phyloP scores from a whole-genome alignment of 2,113 vertebrate species.

The Orientallactaga bullata region DNA sequence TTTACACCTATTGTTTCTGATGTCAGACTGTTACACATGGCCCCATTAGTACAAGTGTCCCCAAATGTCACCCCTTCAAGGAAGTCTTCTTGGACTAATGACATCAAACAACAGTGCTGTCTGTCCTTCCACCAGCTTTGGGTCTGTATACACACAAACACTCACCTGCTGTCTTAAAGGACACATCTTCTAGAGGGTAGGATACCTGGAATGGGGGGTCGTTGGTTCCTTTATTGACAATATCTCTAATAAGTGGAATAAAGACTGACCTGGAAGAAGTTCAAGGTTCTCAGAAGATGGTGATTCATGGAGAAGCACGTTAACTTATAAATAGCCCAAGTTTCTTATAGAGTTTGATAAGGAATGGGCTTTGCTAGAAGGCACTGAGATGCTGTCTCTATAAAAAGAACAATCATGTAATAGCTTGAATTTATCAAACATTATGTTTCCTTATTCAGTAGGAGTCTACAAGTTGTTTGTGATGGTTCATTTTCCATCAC shows the following conservation, averaged over 20 bases:
- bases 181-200: background rate
- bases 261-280: background rate
- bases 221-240: background rate
- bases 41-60: background rate
- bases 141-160: background rate
- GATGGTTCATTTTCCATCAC: slow-evolving; percentile 67
- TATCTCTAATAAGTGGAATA: background rate
- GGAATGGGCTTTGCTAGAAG: background rate
- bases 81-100: background rate
- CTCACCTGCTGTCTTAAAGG: background rate
- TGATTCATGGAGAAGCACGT: background rate
- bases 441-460: slow-evolving; percentile 39
- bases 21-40: background rate
- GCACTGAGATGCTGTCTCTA: slow-evolving; percentile 15
- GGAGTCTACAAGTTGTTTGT: slow-evolving; percentile 67
- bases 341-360: slow-evolving; percentile 8
- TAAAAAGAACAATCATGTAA: slow-evolving; percentile 25
- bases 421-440: slow-evolving; percentile 56
- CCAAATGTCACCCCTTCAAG: background rate
- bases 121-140: background rate
- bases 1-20: background rate
- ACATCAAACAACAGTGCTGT: background rate
- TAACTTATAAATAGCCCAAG: background rate
- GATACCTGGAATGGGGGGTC: background rate
- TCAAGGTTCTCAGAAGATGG: background rate